Evolutionary conservation across 2,888 invertebrate species (phyloP).

Genomic region (Odontocerum albicorne): DNA sequence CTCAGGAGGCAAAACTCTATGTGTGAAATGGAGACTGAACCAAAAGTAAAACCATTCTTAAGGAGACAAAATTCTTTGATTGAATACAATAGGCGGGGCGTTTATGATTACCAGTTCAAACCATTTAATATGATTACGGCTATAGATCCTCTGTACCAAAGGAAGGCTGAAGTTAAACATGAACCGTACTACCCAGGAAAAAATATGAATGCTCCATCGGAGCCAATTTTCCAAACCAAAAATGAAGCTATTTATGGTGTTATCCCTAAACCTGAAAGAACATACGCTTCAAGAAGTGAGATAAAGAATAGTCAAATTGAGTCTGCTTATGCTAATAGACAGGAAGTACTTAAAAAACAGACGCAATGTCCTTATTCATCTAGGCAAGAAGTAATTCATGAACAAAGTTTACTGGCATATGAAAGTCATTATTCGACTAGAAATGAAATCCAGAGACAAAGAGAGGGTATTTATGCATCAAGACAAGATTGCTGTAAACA

Average conservation of each 20-base stretch:
- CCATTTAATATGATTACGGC: slow-evolving; percentile 59
- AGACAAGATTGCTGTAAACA: slow-evolving; percentile 27
- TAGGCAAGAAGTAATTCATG: slow-evolving; percentile 33
- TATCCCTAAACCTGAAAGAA: slow-evolving; percentile 56
- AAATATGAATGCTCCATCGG: slow-evolving; percentile 38
- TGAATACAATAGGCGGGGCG: slow-evolving; percentile 55
- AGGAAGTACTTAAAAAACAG: slow-evolving; percentile 24
- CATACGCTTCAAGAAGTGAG: slow-evolving; percentile 45
- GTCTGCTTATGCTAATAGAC: slow-evolving; percentile 18
- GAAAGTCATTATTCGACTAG: slow-evolving; percentile 35
- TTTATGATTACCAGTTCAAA: slow-evolving; percentile 52
- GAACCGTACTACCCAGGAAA: slow-evolving; percentile 53
- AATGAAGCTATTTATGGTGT: slow-evolving; percentile 55
- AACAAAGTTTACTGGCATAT: slow-evolving; percentile 35
- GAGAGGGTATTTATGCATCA: slow-evolving; percentile 40
- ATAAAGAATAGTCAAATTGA: slow-evolving; percentile 4
- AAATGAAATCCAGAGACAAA: slow-evolving; percentile 37
- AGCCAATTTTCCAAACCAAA: slow-evolving; percentile 57
- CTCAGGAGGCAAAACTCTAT: slow-evolving; percentile 51
- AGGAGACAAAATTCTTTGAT: slow-evolving; percentile 59
- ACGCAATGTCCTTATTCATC: slow-evolving; percentile 32
- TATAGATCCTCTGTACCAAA: slow-evolving; percentile 60
- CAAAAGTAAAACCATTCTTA: slow-evolving; percentile 57
- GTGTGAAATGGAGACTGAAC: slow-evolving; percentile 58
- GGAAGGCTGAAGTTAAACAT: slow-evolving; percentile 54